Base-by-base conservation (phyloP, 2,113 vertebrate genomes). In the Corydoras sp. region DNA sequence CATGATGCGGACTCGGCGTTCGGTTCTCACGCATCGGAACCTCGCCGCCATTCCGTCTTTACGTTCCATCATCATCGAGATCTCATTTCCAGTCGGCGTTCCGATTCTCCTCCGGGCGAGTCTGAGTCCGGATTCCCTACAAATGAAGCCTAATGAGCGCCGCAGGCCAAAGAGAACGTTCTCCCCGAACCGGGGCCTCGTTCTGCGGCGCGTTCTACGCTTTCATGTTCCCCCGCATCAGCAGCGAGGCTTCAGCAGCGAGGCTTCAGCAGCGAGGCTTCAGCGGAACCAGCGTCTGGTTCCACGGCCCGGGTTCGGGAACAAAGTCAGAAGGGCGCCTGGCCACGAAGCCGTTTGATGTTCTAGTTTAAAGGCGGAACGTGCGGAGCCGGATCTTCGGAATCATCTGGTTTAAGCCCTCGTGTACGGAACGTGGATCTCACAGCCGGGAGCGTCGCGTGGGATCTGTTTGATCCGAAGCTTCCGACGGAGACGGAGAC, bases 61-160 rank as follows among this genome's bases (percentile, higher is more conserved):
- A 4, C 3, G 32, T 35, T 35, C 6, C 6, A 35, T 35, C 6
- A 4, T 35, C 6, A 6, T 35, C 32, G 6, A 6, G 3, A 35
- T 35, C 32, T 35, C 32, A 35, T 35, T 35, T 35, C 32, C 32
- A 35, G 32, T 35, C 32, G 32, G 32, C 3, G 32, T 35, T 6
- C 32, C 32, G 6, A 35, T 4, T 35, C 32, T 35, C 32, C 32
- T 35, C 32, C 53, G n/a, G 51, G 10, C 13, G 51, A 11, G 10
- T 1, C 11, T 55, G 43, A 18, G 53, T 59, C 75, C 72, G 11
- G 77, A 75, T 78, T 75, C 71, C 18, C 24, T 8, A 3, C 59
- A 72, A 78, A 72, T 67, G 43, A 62, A 71, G 64, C 59, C 64
- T 78, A 78, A 78, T 75, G 72, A 75, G 67, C 58, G 58, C 69